Evolutionary conservation across 2,797 vertebrate species (phyloP), one percentile per base, ranked within the genome.

Genomic region (Coracias cyanogaster): DNA sequence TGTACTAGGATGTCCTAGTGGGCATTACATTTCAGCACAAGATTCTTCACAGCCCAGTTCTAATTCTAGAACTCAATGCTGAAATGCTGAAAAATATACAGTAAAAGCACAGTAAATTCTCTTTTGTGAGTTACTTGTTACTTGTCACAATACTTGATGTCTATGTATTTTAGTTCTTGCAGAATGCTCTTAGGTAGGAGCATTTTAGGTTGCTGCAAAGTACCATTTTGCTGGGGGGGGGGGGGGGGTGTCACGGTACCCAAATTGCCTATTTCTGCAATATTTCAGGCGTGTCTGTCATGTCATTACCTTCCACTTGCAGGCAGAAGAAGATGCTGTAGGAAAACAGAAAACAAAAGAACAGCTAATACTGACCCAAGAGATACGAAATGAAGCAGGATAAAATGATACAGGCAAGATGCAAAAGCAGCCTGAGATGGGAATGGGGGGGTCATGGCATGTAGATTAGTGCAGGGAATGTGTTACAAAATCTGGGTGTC

Each of bases 391-490:
- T 20, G 41, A 89, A 82, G 28, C 22, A 43, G 57, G 26, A 61
- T 51, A 65, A 91, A 60, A 70, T 31, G 14, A 46, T 57, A 74
- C 58, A 65, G 35, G 31, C 24, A 57, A 91, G 77, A 84, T 41
- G 62, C 43, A 79, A 45, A 29, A 54, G 24, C 35, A 37, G 58
- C 74, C 22, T 28, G 31, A 52, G 62, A 69, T 0, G 7, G 35
- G 18, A 1, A 17, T 9, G 29, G 12, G 37, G 6, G 0, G 12
- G 1, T n/a, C 14, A 29, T 21, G 31, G 11, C 14, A n/a, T 33
- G 19, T 66, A 39, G 8, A 3, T 62, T 55, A 62, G 24, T 24
- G 16, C 17, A 60, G 55, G 33, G 37, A 88, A 48, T 15, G 8
- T 24, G 15, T 51, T 84, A 76, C 18, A 84, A 83, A 92, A 79